Percentiles rank a stretch among this genome's conserved stretches.
These are phyloP conservation scores for Pammene fasciana DNA, from an alignment of 2,888 invertebrate species.

Conservation along the genomic window DNA sequence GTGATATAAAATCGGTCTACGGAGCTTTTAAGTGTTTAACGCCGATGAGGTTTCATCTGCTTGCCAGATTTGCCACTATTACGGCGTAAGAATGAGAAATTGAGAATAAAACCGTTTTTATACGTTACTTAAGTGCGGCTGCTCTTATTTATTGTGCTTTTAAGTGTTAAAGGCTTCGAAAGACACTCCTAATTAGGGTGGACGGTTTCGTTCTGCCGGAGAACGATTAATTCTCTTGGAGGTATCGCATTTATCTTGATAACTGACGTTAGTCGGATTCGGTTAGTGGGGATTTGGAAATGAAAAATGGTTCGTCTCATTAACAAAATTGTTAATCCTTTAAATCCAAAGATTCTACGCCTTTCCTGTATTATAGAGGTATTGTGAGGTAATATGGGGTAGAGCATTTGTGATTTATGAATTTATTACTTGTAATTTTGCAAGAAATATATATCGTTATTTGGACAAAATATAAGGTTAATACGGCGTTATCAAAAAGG, in stretches of 20 bases:
- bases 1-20: constrained; percentile 20
- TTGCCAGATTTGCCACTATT: not conserved
- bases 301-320: constrained; percentile 26
- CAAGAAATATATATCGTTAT: no score
- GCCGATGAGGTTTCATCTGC: constrained; percentile 5
- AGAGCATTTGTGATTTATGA: not conserved
- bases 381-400: no score
- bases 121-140: not conserved
- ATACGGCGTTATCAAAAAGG: not conserved
- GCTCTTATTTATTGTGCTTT: constrained; percentile 18
- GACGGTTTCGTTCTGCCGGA: constrained; percentile 11
- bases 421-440: no score
- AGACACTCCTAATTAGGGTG: constrained; percentile 20
- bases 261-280: constrained; percentile 15
- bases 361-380: constrained; percentile 1
- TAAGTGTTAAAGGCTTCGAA: constrained; percentile 18
- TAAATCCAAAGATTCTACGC: not conserved
- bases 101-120: constrained; percentile 1
- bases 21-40: constrained; percentile 19
- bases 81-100: not conserved
- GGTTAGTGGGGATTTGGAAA: constrained; percentile 25
- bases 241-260: constrained; percentile 30
- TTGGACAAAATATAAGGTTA: no score
- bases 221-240: constrained; percentile 21
- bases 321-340: constrained; percentile 14